Base-by-base conservation (phyloP, 2,113 vertebrate genomes). In the Fregetta grallaria region DNA sequence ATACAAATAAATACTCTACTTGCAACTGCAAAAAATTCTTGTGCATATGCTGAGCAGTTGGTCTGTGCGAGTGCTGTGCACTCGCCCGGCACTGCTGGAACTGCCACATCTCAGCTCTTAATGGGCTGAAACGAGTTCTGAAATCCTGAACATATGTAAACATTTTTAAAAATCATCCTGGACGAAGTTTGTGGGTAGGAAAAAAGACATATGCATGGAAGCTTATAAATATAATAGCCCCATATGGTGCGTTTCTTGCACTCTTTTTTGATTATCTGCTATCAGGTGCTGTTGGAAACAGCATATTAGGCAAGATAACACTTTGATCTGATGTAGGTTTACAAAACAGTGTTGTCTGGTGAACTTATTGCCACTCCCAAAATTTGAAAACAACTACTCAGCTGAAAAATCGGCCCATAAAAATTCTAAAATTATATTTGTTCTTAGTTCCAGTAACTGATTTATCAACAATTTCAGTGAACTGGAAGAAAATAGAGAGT, bases 11-110 rank as follows among this genome's bases (percentile, higher is more conserved):
- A 63, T 68, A 6, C 40, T 36, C 20, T 27, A 2, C 19, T 58
- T 73, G 86, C 63, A 29, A 38, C 34, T 6, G 82, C 9, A 21
- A 68, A 49, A 76, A 45, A 9, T 8, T 9, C 36, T 68, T 26
- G 66, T 61, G 71, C 66, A 22, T 83, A 30, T 90, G 90, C 78
- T 42, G 78, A 94, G 90, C 92, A 90, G 92, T 82, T 88, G 85
- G 42, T 58, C 18, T 9, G 67, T 32, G 66, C 4, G 0, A 53
- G 65, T 9, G 42, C 65, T 72, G 79, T 9, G 75, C 23, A 0
- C 75, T 53, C 20, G 1, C 45, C 55, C 5, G 1, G 49, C 20
- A 1, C 59, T 22, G 32, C 49, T 53, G 56, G 34, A 86, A 19
- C 61, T 42, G n/a, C 73, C 40, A 2, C 56, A 3, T 32, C 91